phyloP scores from a whole-genome alignment of 2,797 vertebrate species.

The Galago senegalensis region DNA sequence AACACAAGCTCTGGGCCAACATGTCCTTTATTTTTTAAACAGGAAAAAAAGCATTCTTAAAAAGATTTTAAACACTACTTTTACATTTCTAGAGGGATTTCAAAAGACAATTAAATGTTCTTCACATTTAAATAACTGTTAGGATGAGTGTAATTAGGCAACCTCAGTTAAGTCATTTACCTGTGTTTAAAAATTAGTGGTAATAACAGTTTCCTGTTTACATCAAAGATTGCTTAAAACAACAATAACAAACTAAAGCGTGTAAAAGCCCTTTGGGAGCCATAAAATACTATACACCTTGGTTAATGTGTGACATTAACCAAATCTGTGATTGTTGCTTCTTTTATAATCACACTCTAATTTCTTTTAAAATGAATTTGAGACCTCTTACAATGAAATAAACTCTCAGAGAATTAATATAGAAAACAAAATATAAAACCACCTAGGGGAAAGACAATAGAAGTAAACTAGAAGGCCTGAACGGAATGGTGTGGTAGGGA shows the following conservation, averaged over 20 bases:
- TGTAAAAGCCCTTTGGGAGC: not conserved
- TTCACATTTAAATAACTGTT: slow-evolving; percentile 13
- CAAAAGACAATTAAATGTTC: not conserved
- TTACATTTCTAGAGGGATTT: slow-evolving; percentile 39
- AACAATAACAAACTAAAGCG: not conserved
- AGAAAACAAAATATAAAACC: slow-evolving; percentile 1
- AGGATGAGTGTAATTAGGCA: not conserved
- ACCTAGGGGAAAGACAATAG: not conserved
- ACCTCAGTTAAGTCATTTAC: not conserved
- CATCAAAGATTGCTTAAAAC: not conserved
- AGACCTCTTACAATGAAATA: not conserved
- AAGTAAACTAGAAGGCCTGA: not conserved
- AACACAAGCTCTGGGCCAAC: not conserved
- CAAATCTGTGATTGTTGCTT: slow-evolving; percentile 38
- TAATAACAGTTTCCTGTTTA: not conserved
- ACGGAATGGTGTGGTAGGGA: not conserved
- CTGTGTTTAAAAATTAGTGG: not conserved
- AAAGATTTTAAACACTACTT: slow-evolving; percentile 38
- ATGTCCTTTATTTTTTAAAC: slow-evolving; percentile 18
- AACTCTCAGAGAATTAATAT: not conserved
- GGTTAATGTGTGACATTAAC: not conserved
- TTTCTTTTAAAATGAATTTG: slow-evolving; percentile 6
- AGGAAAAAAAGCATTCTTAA: slow-evolving; percentile 3
- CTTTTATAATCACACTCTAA: not conserved
- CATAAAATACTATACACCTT: not conserved